A percentile compares a stretch with the other conserved stretches of the same genome.
Evolutionary conservation across 2,113 vertebrate species (phyloP).

Genomic region (Brachyhypopomus occidentalis): DNA sequence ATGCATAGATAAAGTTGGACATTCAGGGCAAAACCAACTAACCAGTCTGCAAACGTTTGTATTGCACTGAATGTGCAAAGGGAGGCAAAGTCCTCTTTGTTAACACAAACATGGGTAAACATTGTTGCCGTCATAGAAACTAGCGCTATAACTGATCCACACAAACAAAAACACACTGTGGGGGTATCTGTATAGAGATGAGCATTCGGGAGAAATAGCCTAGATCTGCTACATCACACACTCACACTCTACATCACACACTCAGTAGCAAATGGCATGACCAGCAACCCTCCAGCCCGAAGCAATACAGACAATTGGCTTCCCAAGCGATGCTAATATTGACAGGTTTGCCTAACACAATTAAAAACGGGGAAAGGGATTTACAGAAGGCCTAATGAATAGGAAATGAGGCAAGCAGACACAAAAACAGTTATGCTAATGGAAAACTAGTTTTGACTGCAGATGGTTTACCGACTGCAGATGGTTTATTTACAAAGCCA

Average conservation of each 20-base stretch:
- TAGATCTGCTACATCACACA: background rate
- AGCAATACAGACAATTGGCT: background rate
- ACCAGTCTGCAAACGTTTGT: constrained; percentile 33
- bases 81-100: constrained; percentile 59
- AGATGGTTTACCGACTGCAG: background rate
- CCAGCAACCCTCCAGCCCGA: background rate
- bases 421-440: background rate
- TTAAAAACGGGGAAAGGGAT: background rate
- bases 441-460: background rate
- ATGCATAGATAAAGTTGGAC: background rate
- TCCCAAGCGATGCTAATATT: background rate
- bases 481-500: background rate
- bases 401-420: background rate
- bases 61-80: constrained; percentile 25
- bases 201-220: background rate
- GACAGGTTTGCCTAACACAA: background rate
- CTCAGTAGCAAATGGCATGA: background rate
- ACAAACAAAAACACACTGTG: background rate
- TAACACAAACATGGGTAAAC: constrained; percentile 58
- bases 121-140: constrained; percentile 63
- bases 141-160: constrained; percentile 1
- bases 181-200: background rate
- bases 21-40: background rate
- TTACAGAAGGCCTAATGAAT: background rate
- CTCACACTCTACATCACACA: too few relatives aligned